These are phyloP conservation scores for Myrmecophaga tridactyla DNA, from an alignment of 2,113 vertebrate species.

Conservation along the genomic window DNA sequence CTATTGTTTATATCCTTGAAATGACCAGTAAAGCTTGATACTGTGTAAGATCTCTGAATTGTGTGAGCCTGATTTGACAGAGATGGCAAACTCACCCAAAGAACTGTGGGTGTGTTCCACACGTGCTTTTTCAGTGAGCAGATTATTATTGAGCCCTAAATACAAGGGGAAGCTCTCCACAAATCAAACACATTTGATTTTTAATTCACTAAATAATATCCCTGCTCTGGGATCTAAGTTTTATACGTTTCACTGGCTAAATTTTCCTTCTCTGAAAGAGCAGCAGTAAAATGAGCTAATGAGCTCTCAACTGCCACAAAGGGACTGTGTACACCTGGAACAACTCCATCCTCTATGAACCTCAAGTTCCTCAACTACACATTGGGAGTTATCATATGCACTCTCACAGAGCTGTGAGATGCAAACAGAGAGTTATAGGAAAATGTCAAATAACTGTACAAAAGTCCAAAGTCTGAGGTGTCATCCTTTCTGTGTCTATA, in stretches of 20 bases:
- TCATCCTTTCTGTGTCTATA: not conserved
- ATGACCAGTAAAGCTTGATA: not conserved
- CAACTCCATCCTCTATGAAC: not conserved
- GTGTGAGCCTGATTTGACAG: not conserved
- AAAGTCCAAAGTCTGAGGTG: not conserved
- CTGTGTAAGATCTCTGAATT: not conserved
- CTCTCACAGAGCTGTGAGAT: not conserved
- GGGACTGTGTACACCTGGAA: not conserved
- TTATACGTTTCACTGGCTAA: not conserved
- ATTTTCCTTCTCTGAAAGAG: not conserved
- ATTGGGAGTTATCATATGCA: not conserved
- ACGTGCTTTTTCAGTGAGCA: not conserved
- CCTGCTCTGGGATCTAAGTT: not conserved
- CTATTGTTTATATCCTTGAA: not conserved
- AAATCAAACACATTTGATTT: not conserved
- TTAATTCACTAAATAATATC: conserved; percentile 34
- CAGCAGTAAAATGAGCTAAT: not conserved
- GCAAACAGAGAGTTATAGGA: not conserved
- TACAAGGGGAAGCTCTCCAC: not conserved
- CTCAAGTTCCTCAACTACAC: not conserved
- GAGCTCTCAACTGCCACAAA: not conserved
- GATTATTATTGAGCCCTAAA: not conserved
- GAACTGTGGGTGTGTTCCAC: not conserved
- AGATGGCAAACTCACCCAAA: not conserved
- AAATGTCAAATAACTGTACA: not conserved